Evolutionary conservation across 2,113 vertebrate genomes (phyloP).

Genomic region (Stigmatopora argus): DNA sequence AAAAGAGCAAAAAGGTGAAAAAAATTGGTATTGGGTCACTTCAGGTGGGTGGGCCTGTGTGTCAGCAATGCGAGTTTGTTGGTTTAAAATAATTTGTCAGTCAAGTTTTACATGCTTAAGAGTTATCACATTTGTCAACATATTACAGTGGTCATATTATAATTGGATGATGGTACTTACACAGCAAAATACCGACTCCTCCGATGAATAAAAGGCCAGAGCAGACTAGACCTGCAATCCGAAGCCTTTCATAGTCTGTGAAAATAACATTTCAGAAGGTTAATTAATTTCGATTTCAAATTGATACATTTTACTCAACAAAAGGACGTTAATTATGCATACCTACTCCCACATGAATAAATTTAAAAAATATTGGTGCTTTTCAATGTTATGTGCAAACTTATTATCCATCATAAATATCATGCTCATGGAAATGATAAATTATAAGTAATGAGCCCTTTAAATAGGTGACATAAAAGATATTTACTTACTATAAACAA

Average conservation of each 20-base stretch:
- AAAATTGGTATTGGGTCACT: no score
- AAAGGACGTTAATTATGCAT: background rate
- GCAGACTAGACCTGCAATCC: slow-evolving; percentile 66
- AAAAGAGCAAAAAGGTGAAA: no score
- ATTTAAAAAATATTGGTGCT: background rate
- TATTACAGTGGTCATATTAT: background rate
- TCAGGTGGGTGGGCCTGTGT: no score
- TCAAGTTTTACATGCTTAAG: background rate
- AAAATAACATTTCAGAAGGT: slow-evolving; percentile 1
- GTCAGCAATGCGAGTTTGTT: background rate
- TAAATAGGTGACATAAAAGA: background rate
- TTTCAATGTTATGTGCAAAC: background rate
- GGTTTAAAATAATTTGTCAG: background rate
- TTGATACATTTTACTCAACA: background rate
- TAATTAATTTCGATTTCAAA: background rate
- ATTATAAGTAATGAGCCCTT: background rate
- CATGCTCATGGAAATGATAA: background rate
- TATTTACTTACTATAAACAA: slow-evolving; percentile 72
- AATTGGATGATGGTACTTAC: slow-evolving; percentile 51
- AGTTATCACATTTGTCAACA: background rate
- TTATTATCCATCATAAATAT: background rate
- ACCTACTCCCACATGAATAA: background rate
- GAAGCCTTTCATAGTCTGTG: slow-evolving; percentile 70
- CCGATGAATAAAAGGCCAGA: slow-evolving; percentile 53
- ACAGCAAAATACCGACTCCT: slow-evolving; percentile 46